Percentiles rank a stretch among this genome's conserved stretches.
phyloP scores from a whole-genome alignment of 2,888 invertebrate species.

The Andricus curvator region DNA sequence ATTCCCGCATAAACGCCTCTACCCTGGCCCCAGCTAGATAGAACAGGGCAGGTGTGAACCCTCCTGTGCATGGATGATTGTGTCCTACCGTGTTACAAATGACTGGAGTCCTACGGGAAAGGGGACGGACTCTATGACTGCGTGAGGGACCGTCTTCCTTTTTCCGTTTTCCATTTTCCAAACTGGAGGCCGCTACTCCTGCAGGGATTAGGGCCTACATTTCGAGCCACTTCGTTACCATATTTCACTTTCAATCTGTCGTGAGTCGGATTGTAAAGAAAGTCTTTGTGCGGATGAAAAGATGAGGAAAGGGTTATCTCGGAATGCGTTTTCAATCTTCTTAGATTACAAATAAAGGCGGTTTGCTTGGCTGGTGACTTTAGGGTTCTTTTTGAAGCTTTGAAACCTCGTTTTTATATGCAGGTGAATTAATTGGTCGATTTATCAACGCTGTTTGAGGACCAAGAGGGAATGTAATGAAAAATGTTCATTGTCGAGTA shows the following conservation, averaged over 20 bases:
- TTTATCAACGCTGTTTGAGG: slow-evolving; percentile 1
- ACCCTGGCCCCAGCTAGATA: slow-evolving; percentile 4
- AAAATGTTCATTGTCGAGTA: not conserved
- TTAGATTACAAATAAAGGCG: slow-evolving; percentile 13
- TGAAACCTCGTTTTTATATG: not conserved
- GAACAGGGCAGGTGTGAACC: slow-evolving; percentile 39
- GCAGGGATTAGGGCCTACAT: slow-evolving; percentile 13
- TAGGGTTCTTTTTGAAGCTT: not conserved
- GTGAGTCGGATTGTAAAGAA: slow-evolving; percentile 4
- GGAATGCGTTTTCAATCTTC: slow-evolving; percentile 32
- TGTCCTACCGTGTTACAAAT: slow-evolving; percentile 24
- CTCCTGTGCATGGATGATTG: slow-evolving; percentile 18
- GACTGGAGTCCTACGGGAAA: slow-evolving; percentile 11
- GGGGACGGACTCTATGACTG: slow-evolving; percentile 6
- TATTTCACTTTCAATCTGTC: slow-evolving; percentile 29
- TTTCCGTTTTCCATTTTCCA: slow-evolving; percentile 15
- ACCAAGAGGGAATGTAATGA: not conserved
- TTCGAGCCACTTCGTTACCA: slow-evolving; percentile 22
- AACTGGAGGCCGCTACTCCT: not conserved
- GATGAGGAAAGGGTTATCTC: slow-evolving; percentile 37
- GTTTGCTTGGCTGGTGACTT: slow-evolving; percentile 23
- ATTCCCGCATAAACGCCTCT: slow-evolving; percentile 44
- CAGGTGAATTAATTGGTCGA: slow-evolving; percentile 23
- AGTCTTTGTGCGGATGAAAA: not conserved
- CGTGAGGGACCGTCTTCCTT: slow-evolving; percentile 17